phyloP scores from a whole-genome alignment of 2,113 vertebrate species.

The Apeltes quadracus region DNA sequence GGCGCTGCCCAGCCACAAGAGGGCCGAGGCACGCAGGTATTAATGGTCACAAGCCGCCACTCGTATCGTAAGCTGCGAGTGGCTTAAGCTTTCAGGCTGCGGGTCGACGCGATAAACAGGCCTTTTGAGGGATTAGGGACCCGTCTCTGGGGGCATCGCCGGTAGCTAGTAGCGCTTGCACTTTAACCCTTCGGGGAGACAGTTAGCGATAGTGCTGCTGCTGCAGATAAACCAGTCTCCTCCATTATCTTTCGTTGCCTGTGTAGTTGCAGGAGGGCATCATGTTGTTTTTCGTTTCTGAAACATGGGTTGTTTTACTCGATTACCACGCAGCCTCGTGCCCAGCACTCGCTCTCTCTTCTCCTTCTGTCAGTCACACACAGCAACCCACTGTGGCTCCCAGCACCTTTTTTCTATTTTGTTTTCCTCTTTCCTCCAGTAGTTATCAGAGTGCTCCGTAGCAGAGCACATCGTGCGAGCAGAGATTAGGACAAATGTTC shows the following conservation, averaged over 20 bases:
- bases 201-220: constrained; percentile 12
- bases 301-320: constrained; percentile 2
- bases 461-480: constrained; percentile 29
- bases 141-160: constrained; percentile 27
- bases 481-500: constrained; percentile 55
- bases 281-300: not conserved
- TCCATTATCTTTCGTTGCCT: constrained; percentile 6
- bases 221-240: constrained; percentile 9
- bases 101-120: constrained; percentile 49
- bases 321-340: not conserved
- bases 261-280: not conserved
- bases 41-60: constrained; percentile 55
- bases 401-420: constrained; percentile 10
- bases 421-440: constrained; percentile 19
- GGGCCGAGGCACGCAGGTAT: constrained; percentile 50
- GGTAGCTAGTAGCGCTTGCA: constrained; percentile 22
- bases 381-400: constrained; percentile 33
- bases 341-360: not conserved
- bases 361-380: constrained; percentile 27
- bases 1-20: constrained; percentile 20
- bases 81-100: constrained; percentile 44
- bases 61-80: constrained; percentile 52
- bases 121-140: constrained; percentile 38
- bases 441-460: constrained; percentile 40
- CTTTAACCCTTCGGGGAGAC: constrained; percentile 34